Base-by-base conservation (phyloP, 2,888 invertebrate species). In the Perithous albicinctus region DNA sequence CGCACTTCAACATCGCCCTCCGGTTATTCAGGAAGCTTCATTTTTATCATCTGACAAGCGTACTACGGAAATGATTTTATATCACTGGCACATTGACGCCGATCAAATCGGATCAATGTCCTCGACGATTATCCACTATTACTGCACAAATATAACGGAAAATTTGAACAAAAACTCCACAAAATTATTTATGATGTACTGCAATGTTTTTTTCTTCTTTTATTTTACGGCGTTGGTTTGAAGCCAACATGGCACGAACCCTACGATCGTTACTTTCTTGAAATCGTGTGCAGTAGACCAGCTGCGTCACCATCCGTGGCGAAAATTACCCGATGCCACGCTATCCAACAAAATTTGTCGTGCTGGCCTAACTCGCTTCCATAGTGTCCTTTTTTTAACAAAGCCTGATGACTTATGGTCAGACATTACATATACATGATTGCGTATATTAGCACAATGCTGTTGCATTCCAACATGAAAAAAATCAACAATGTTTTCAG, bases 21-120 rank as follows among this genome's bases (percentile, higher is more conserved):
- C 64, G 64, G 8, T 54, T 5, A 18, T 35, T 54, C 35, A 69
- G 35, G 48, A 61, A 41, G 29, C 32, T n/a, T 6, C 46, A 51
- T 26, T 51, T 43, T 75, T 56, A 32, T 41, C 20, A 70, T 26
- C 26, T 15, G 10, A 43, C 56, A 35, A 41, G 56, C 41, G 18
- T 20, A 3, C 48, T 32, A 67, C 35, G 66, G 15, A 48, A 48
- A 32, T 67, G 18, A 63, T 63, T 23, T 63, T 23, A 23, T 43
- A n/a, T 41, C 26, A 3, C 23, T 12, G 1, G 54, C 12, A 12
- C 2, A 26, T 54, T n/a, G 7, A 32, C n/a, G 32, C n/a, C 56
- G 29, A 56, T 56, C 0, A 15, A 29, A 32, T 15, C 32, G n/a
- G 56, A 56, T 32, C 15, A 56, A 56, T 2, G 56, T 32, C n/a